Evolutionary conservation across 2,888 invertebrate species (phyloP).

Genomic region (Andrena fulva): DNA sequence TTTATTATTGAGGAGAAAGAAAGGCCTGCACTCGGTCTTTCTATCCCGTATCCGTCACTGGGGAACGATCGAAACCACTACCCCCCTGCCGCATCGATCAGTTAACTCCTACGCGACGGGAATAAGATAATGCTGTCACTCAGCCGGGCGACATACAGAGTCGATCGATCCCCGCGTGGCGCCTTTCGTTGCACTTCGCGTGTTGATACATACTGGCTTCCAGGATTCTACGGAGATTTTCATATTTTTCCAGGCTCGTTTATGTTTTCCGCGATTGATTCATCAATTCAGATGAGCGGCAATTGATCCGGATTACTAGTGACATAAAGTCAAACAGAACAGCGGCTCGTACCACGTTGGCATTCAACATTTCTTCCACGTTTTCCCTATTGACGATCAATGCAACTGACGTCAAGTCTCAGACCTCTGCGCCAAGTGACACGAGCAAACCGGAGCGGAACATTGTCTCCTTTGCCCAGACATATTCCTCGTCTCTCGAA

Average conservation of each 20-base stretch:
- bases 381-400: not conserved
- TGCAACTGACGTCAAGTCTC: not conserved
- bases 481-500: conserved; percentile 1
- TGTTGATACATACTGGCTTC: not conserved
- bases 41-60: conserved; percentile 28
- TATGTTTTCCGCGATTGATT: too few relatives aligned
- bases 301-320: not conserved
- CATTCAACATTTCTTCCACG: not conserved
- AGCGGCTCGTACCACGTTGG: not conserved
- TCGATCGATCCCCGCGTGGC: conserved; percentile 49
- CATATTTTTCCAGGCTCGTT: too few relatives aligned
- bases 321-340: not conserved
- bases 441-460: not conserved
- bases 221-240: not conserved
- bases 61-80: conserved; percentile 36
- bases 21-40: conserved; percentile 11
- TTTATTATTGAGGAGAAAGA: conserved; percentile 38
- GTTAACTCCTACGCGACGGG: conserved; percentile 26
- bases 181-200: conserved; percentile 23
- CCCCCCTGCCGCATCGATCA: conserved; percentile 34
- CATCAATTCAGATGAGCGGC: too few relatives aligned
- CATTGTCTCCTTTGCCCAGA: not conserved
- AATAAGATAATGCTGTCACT: conserved; percentile 52
- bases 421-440: not conserved
- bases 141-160: conserved; percentile 35